Evolutionary conservation across 2,797 vertebrate genomes (phyloP).

Genomic region (Australoheros facetus): DNA sequence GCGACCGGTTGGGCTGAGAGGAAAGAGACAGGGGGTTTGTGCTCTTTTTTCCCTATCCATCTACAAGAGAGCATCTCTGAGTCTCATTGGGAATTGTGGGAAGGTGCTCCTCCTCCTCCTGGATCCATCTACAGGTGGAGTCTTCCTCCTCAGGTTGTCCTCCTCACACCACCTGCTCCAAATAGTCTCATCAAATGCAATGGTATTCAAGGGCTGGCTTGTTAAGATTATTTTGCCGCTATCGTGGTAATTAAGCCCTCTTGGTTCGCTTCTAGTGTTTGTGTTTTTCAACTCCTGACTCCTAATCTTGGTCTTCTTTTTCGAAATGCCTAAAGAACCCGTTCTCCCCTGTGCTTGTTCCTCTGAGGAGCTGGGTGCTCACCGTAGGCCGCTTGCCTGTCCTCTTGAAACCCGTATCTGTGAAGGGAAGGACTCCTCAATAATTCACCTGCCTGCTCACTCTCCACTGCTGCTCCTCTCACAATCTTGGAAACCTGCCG

Average conservation of each 20-base stretch:
- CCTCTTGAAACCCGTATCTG: rapidly evolving
- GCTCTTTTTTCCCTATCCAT: background rate
- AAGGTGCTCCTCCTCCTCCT: background rate
- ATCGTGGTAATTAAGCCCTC: no score
- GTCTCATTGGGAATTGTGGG: background rate
- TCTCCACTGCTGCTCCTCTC: background rate
- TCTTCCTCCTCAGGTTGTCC: no score
- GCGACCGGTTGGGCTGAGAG: no score
- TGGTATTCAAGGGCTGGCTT: no score
- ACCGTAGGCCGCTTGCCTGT: no score
- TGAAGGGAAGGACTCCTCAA: no score
- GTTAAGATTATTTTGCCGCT: no score
- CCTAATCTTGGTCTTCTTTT: background rate
- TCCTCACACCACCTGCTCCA: no score
- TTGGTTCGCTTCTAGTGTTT: no score
- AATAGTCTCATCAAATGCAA: no score
- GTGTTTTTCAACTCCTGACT: no score
- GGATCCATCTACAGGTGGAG: background rate
- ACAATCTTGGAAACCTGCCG: no score
- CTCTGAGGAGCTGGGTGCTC: background rate
- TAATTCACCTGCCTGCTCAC: background rate
- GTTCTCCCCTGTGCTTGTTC: background rate
- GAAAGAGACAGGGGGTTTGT: background rate
- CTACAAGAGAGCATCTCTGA: rapidly evolving
- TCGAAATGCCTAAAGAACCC: background rate